Base-by-base conservation (phyloP, 92 coral and sea anemone species). In the Paragorgia papillata region DNA sequence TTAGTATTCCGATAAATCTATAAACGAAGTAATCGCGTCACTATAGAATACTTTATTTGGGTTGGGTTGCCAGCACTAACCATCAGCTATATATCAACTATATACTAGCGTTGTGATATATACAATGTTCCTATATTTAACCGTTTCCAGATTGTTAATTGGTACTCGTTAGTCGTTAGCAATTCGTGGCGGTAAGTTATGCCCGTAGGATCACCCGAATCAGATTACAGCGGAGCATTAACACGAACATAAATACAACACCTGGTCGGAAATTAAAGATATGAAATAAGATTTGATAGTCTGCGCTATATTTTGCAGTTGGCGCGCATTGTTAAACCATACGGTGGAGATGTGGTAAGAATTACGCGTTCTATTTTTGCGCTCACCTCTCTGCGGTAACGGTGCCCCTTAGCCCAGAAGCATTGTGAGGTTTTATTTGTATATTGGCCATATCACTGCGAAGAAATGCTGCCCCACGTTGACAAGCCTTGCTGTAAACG, bases 221-320 rank as follows among this genome's bases (percentile, higher is more conserved):
- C 75, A 25, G 75, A 68, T 68, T 68, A 48, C 9, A 25, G 58
- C 29, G 33, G 24, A 64, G 71, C 53, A 53, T 68, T 68, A 68
- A 68, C 75, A 27, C 33, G 54, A 68, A 27, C 58, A 26, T 68
- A 46, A 68, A 68, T 41, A 46, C 14, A 48, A 46, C 75, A 68
- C 39, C 75, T 68, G 58, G 75, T 68, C 35, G 75, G 64, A 71
- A 71, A 71, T 71, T 54, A 31, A 71, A 51, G 31, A 49, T 69
- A 49, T 34, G 33, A 67, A 57, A 33, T 26, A 69, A 35, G 21
- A 56, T 69, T 49, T 48, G 76, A 60, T 35, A 32, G 39, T 26
- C 14, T 25, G 32, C 49, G 28, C 54, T 54, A 30, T 43, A 46
- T n/a, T n/a, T n/a, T n/a, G n/a, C n/a, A n/a, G n/a, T n/a, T n/a